Base-by-base conservation (phyloP, 1,140 invertebrate species). In the Drosophila nasuta region DNA sequence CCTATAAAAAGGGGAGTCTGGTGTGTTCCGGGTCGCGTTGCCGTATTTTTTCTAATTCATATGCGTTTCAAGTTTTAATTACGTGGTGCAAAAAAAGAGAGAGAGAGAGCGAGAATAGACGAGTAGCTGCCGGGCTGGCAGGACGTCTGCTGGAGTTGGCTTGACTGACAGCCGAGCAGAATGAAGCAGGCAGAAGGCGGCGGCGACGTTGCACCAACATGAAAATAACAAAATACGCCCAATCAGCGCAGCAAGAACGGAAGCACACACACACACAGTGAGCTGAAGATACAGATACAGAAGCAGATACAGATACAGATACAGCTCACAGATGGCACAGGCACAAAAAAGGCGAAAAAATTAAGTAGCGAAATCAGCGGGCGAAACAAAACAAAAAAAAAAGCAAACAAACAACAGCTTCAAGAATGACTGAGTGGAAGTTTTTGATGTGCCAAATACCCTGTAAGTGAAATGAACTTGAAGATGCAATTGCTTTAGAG, bases 1-100 rank as follows among this genome's bases (percentile, higher is more conserved):
- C 72, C 60, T 81, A 81, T 83, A 74, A 83, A 89, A 75, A 76
- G 74, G 64, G 10, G 13, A 10, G 10, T 25, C 8, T 6, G 10
- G 57, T 78, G 66, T 68, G 79, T 83, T 72, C 70, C 67, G 75
- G 68, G 77, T 87, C 73, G 77, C 59, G 70, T 80, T 69, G 77
- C 74, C 58, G 77, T 79, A 79, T 85, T 86, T 88, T 83, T 89
- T 90, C 85, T 89, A 89, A 89, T 89, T 89, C 85, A 89, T 89
- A 89, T 89, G 85, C 85, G 85, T 89, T 89, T 90, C 85, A 85
- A 89, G 85, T 89, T 89, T 89, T 89, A 89, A 89, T 89, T 89
- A 89, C 85, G 85, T 81, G 85, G 85, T 63, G 66, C 74, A 89
- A 85, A 79, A 86, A 76, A 69, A 57, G 35, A 17, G 10, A 46